Evolutionary conservation across 2,113 vertebrate genomes (phyloP), one percentile per base, ranked within the genome.

Genomic region (Spea multiplicata): DNA sequence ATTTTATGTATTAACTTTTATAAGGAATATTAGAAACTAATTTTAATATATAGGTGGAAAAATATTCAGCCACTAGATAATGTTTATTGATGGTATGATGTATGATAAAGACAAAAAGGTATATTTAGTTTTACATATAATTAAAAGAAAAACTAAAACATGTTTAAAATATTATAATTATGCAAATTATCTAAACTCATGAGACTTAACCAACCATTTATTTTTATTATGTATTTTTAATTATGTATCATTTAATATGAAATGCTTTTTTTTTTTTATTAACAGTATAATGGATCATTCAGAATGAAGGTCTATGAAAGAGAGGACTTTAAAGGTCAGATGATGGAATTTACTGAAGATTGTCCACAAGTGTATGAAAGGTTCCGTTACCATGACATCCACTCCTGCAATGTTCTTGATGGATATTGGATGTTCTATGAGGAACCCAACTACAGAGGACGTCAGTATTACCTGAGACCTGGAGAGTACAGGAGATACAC

Each of bases 341-440:
- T 73, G 71, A 73, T 73, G 71, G 71, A 73, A 44, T 73, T 73
- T 6, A 59, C 52, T 46, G 71, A 73, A 73, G 71, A 73, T 46
- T 73, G 71, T 47, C 71, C 53, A 8, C 71, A 73, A 46, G 71
- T 73, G 0, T 73, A 17, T 59, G 71, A 73, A n/a, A 53, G 46
- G 46, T 73, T 73, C 12, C 71, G 10, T 45, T 73, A 59, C 71
- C 5, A 73, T 46, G 71, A 73, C 71, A 73, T 73, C 53, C 49
- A 73, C 14, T 73, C 71, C 71, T 73, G 71, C 13, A 46, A 73
- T 46, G 72, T 74, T 13, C 52, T 16, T 8, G 72, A 74, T 74
- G 72, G 72, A 3, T 30, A 74, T 3, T 74, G 72, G 72, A 12
- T 74, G 9, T 74, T 74, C 72, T 74, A 74, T 62, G 72, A 74